A percentile compares a stretch with the other conserved stretches of the same genome.
These are phyloP conservation scores for Podarcis raffonei DNA, from an alignment of 2,113 vertebrate genomes.

Conservation along the genomic window DNA sequence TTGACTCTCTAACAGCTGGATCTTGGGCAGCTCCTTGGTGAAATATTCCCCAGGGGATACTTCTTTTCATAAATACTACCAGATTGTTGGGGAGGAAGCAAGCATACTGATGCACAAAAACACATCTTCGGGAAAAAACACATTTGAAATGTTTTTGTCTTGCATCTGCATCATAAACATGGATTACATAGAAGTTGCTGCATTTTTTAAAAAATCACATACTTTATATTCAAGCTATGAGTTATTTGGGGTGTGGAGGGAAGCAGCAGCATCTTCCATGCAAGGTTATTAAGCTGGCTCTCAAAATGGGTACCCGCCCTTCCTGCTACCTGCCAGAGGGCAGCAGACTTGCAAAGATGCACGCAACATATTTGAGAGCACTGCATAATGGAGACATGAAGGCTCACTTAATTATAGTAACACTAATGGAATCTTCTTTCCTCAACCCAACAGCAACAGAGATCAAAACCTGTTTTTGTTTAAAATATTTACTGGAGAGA, in stretches of 20 bases:
- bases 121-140: not conserved
- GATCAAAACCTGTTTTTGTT: slow-evolving; percentile 74
- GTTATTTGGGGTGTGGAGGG: too few relatives aligned
- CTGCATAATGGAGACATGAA: slow-evolving; percentile 51
- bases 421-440: slow-evolving; percentile 62
- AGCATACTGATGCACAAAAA: not conserved
- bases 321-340: slow-evolving; percentile 12
- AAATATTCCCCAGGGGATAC: not conserved
- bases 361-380: slow-evolving; percentile 39
- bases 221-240: not conserved
- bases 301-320: slow-evolving; percentile 14
- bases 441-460: slow-evolving; percentile 61
- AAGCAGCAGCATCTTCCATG: not conserved
- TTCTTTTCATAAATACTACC: not conserved
- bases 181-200: not conserved
- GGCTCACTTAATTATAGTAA: slow-evolving; percentile 64
- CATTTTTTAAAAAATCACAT: not conserved
- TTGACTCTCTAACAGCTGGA: not conserved
- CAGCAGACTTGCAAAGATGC: slow-evolving; percentile 4
- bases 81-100: not conserved
- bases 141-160: not conserved
- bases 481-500: slow-evolving; percentile 67
- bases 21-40: not conserved
- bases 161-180: not conserved
- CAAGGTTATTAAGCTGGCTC: slow-evolving; percentile 1